Evolutionary conservation across 1,140 invertebrate genomes (phyloP), one percentile per base, ranked within the genome.

Genomic region (Hestina assimilis): DNA sequence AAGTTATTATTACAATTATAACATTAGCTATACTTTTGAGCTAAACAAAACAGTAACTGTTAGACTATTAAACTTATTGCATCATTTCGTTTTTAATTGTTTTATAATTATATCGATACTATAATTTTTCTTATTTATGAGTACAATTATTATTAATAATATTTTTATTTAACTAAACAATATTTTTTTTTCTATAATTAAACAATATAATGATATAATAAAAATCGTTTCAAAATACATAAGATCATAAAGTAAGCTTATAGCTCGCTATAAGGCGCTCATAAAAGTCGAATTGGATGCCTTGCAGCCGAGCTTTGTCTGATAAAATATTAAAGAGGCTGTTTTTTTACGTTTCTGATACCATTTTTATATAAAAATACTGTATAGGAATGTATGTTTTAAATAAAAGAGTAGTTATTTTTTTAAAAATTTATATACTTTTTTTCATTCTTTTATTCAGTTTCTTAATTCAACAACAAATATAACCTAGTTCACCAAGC

Each of bases 401-500:
- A 11, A 31, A 31, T 31, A 31, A 31, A 31, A n/a, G n/a, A 31
- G 29, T 31, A 31, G 12, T 4, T 2, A 11, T 4, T 12, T 31
- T 31, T 5, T 4, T 11, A 11, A 11, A 8, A n/a, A 3, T 35
- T 35, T 35, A 15, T 15, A 15, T 6, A 15, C 5, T 15, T 35
- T 35, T 35, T 35, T 35, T 8, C 24, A 35, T 35, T 35, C n/a
- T n/a, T n/a, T n/a, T n/a, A n/a, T 42, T 38, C 29, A 1, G 23
- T 4, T 38, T 38, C 23, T 28, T 26, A 28, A 45, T 2, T 28
- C 20, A 2, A 23, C 35, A n/a, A 53, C 19, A 53, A 42, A 5
- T 14, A 24, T 19, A 5, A 45, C 31, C 59, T 42, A 58, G 35
- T 63, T 67, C 63, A 69, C 78, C 77, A 72, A 60, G 66, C 75